Evolutionary conservation across 2,113 vertebrate genomes (phyloP).

Genomic region (Pelvicachromis taeniatus): DNA sequence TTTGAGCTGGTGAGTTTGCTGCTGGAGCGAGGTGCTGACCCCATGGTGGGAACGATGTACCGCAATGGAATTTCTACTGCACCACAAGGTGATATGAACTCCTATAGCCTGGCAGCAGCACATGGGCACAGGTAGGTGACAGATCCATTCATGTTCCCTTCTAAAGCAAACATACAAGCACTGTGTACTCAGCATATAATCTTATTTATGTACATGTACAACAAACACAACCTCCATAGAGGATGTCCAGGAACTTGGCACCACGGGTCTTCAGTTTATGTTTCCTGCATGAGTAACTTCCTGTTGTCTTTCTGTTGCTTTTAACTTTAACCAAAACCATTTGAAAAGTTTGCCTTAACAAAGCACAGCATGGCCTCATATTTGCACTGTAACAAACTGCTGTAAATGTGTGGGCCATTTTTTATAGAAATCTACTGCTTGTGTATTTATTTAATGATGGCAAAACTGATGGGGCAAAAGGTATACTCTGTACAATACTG

Average conservation of each 20-base stretch:
- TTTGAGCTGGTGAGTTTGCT: conserved; percentile 97
- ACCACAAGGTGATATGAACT: conserved; percentile 97
- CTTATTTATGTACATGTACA: background rate
- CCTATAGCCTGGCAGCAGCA: conserved; percentile 96
- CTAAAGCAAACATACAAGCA: background rate
- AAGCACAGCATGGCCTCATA: background rate
- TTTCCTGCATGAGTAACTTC: background rate
- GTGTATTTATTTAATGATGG: background rate
- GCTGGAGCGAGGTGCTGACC: conserved; percentile 91
- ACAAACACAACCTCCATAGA: background rate
- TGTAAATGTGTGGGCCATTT: background rate
- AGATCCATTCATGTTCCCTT: background rate
- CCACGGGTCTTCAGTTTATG: background rate
- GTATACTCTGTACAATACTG: background rate
- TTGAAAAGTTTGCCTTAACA: background rate
- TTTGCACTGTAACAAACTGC: background rate
- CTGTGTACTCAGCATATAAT: background rate
- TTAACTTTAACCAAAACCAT: background rate
- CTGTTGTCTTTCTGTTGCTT: background rate
- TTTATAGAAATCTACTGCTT: background rate
- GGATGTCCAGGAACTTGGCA: background rate
- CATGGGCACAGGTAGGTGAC: conserved; percentile 95
- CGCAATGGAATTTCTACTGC: conserved; percentile 95
- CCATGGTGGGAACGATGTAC: conserved; percentile 96
- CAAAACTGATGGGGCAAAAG: fast-evolving